A percentile compares a stretch with the other conserved stretches of the same genome.
Conservation (phyloP, 2,797 vertebrate genomes). For the Loriculus beryllinus region DNA sequence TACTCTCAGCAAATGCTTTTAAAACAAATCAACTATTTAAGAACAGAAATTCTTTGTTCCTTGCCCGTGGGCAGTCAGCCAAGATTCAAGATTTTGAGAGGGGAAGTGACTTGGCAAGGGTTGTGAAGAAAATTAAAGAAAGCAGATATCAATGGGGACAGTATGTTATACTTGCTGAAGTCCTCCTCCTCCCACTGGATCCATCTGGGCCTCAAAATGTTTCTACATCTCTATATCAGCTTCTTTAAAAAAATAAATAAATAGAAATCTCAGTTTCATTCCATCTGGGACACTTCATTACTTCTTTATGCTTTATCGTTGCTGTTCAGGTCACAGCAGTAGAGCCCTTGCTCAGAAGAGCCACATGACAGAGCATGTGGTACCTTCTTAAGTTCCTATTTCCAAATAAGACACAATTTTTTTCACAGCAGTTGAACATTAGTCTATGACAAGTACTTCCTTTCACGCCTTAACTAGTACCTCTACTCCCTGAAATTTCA, state of each 20-base stretch:
- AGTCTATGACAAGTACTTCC: neutral
- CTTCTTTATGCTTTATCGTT: neutral
- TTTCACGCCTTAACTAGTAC: neutral
- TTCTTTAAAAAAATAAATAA: neutral
- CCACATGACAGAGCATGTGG: neutral
- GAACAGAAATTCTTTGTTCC: slow-evolving; percentile 45
- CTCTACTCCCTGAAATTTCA: neutral
- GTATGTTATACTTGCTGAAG: neutral
- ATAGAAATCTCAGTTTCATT: neutral
- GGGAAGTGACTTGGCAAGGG: slow-evolving; percentile 34
- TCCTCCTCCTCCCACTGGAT: neutral
- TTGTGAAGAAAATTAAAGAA: slow-evolving; percentile 33
- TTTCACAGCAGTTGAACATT: neutral
- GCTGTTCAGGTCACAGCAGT: neutral
- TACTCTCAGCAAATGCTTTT: neutral
- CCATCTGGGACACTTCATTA: neutral
- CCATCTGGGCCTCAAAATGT: neutral
- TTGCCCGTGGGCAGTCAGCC: neutral
- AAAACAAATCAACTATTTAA: slow-evolving; percentile 23
- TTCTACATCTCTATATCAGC: neutral
- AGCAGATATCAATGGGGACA: neutral
- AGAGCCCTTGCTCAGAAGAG: neutral
- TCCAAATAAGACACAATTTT: neutral
- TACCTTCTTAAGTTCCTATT: neutral
- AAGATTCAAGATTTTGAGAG: slow-evolving; percentile 33